Evolutionary conservation across 2,888 invertebrate genomes (phyloP).

Genomic region (Sesia apiformis): DNA sequence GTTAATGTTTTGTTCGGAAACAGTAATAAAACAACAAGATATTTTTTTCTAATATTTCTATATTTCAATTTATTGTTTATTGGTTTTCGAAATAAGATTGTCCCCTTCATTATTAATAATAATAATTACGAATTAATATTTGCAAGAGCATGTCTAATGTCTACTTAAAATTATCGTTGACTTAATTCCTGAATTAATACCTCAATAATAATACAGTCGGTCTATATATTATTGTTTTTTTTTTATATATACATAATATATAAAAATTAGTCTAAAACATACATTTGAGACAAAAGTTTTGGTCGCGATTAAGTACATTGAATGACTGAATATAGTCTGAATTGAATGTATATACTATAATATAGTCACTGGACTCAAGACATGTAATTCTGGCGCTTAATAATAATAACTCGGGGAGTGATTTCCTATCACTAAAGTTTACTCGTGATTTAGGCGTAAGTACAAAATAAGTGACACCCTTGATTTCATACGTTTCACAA

Average conservation of each 20-base stretch:
- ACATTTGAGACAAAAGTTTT: too few species aligned
- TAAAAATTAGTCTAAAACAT: too few species aligned
- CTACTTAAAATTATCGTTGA: conserved; percentile 61
- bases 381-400: too few species aligned
- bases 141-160: conserved; percentile 61
- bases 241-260: not conserved
- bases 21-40: conserved; percentile 40
- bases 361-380: too few species aligned
- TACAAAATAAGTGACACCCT: too few species aligned
- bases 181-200: conserved; percentile 41
- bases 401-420: too few species aligned
- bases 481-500: too few species aligned
- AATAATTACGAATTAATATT: conserved; percentile 59
- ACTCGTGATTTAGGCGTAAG: too few species aligned
- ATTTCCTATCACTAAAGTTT: too few species aligned
- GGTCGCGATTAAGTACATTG: too few species aligned
- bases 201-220: conserved; percentile 23
- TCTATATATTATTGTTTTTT: conserved; percentile 20
- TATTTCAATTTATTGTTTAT: conserved; percentile 69
- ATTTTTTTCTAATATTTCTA: conserved; percentile 60
- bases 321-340: too few species aligned
- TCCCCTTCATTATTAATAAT: conserved; percentile 52
- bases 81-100: conserved; percentile 65
- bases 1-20: not conserved
- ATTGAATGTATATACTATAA: too few species aligned